These are phyloP conservation scores for Acanthopagrus latus DNA, from an alignment of 2,797 vertebrate species.

Conservation along the genomic window DNA sequence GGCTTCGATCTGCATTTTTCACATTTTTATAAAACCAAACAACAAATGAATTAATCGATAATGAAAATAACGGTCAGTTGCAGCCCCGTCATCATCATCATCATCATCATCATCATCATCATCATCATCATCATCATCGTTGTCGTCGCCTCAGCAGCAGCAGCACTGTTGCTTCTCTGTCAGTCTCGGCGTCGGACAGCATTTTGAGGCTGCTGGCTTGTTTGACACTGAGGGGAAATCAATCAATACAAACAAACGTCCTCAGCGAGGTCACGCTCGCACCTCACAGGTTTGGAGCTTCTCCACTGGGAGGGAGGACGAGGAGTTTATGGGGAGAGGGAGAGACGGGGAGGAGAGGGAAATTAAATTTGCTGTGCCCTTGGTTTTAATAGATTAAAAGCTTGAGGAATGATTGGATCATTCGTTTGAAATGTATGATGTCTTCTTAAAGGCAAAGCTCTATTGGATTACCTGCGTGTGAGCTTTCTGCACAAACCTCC, in stretches of 20 bases:
- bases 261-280: slow-evolving; percentile 56
- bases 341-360: slow-evolving; percentile 21
- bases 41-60: no score
- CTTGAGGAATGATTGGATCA: slow-evolving; percentile 78
- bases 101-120: neutral
- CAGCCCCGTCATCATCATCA: no score
- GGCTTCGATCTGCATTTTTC: no score
- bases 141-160: neutral
- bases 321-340: neutral
- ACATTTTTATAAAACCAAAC: no score
- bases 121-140: neutral
- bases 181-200: neutral
- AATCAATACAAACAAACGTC: slow-evolving; percentile 74
- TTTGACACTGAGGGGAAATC: slow-evolving; percentile 53
- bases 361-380: slow-evolving; percentile 77
- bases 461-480: slow-evolving; percentile 69
- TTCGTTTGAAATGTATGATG: slow-evolving; percentile 75
- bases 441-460: slow-evolving; percentile 46
- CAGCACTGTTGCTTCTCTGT: slow-evolving; percentile 2
- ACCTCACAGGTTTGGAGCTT: slow-evolving; percentile 57
- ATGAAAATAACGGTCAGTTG: no score
- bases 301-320: slow-evolving; percentile 38
- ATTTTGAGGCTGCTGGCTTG: slow-evolving; percentile 15
- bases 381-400: slow-evolving; percentile 84
- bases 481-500: slow-evolving; percentile 28